These are phyloP conservation scores for Mastacembelus armatus DNA, from an alignment of 2,797 vertebrate species.

Conservation along the genomic window DNA sequence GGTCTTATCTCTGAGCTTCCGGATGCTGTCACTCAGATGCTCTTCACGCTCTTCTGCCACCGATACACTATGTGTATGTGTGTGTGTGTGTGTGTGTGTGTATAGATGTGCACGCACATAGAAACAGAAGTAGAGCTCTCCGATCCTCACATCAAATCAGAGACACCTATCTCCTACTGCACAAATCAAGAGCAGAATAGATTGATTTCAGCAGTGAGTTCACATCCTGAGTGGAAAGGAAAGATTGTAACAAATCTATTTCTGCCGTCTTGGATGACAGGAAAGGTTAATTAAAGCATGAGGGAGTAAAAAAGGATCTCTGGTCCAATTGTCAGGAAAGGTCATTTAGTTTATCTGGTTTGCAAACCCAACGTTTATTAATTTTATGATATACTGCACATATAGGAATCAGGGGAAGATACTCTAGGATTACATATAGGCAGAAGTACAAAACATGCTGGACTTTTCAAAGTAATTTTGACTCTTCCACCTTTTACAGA, in stretches of 20 bases:
- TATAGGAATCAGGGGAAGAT: constrained; percentile 12
- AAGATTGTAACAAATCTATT: constrained; percentile 77
- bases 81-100: constrained; percentile 12
- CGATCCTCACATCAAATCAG: constrained; percentile 72
- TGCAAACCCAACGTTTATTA: constrained; percentile 23
- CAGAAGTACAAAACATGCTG: background rate
- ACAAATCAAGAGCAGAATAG: constrained; percentile 59
- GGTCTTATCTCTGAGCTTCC: constrained; percentile 77
- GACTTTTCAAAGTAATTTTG: background rate
- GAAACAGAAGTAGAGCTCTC: constrained; percentile 54
- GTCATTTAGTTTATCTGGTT: constrained; percentile 56
- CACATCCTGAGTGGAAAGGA: constrained; percentile 64
- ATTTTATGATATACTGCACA: constrained; percentile 10
- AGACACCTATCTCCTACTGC: constrained; percentile 69
- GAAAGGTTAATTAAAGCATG: constrained; percentile 81
- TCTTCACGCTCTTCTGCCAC: constrained; percentile 69
- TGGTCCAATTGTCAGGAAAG: constrained; percentile 55
- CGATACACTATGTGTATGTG: constrained; percentile 42
- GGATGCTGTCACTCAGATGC: constrained; percentile 78
- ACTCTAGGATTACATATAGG: constrained; percentile 13
- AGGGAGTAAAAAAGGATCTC: constrained; percentile 48
- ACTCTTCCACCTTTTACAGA: background rate
- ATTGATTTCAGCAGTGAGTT: constrained; percentile 73
- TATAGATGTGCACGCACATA: constrained; percentile 23
- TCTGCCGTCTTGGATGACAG: constrained; percentile 72